These are phyloP conservation scores for Nudaria mundana DNA, from an alignment of 2,888 invertebrate species.

Conservation along the genomic window DNA sequence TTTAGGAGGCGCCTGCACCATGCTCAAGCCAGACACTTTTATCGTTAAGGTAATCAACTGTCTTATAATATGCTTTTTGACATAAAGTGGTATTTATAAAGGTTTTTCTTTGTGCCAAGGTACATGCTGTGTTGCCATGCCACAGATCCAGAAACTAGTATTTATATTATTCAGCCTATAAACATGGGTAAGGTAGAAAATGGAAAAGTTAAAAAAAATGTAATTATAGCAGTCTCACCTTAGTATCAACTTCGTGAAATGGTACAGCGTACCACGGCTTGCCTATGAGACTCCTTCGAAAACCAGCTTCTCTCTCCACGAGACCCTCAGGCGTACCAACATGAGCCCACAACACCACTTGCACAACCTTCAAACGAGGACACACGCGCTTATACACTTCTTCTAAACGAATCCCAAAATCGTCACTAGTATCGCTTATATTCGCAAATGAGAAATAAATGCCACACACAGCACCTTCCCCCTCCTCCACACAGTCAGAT, in stretches of 20 bases:
- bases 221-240: slow-evolving; percentile 66
- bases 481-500: slow-evolving; percentile 68
- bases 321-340: slow-evolving; percentile 81
- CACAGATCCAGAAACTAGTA: no score
- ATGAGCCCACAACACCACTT: slow-evolving; percentile 86
- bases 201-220: no score
- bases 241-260: slow-evolving; percentile 85
- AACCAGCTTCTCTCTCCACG: slow-evolving; percentile 84
- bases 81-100: no score
- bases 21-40: no score
- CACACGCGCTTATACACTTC: slow-evolving; percentile 78
- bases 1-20: no score
- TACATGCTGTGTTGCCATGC: no score
- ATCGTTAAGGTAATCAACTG: no score
- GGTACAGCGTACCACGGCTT: slow-evolving; percentile 87
- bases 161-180: no score
- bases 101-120: no score
- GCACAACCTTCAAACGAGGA: slow-evolving; percentile 82
- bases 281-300: slow-evolving; percentile 82
- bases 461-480: slow-evolving; percentile 79
- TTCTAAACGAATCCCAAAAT: slow-evolving; percentile 83
- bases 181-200: no score
- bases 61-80: no score
- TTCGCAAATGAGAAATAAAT: slow-evolving; percentile 87
- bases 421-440: slow-evolving; percentile 84